phyloP scores from a whole-genome alignment of 2,888 invertebrate species.

The Archips xylosteana region DNA sequence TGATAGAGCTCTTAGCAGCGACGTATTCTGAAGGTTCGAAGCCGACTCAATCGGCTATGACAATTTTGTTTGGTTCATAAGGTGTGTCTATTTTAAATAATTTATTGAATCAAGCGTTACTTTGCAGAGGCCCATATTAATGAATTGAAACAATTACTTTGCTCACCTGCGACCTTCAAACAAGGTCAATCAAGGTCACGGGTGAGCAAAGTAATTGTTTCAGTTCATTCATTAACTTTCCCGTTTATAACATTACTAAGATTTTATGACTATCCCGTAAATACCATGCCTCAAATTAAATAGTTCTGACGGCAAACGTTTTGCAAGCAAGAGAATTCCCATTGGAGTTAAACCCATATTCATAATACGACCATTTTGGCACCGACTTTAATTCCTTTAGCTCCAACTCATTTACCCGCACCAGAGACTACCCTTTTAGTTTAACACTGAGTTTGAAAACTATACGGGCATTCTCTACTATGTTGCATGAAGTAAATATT shows the following conservation, averaged over 20 bases:
- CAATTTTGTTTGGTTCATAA: conserved; percentile 24
- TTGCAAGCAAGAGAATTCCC: conserved; percentile 7
- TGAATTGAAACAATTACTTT: too few relatives aligned
- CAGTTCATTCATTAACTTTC: too few relatives aligned
- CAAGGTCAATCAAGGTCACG: too few relatives aligned
- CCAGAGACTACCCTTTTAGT: background rate
- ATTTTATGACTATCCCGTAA: background rate
- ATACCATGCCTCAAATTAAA: conserved; percentile 2
- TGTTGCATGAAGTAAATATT: background rate
- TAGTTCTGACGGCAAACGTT: background rate
- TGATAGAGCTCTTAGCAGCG: conserved; percentile 45
- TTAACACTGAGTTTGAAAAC: conserved; percentile 20
- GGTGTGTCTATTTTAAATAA: too few relatives aligned
- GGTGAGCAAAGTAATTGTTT: too few relatives aligned
- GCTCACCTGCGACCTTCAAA: too few relatives aligned
- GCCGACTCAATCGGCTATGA: conserved; percentile 34
- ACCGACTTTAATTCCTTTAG: conserved; percentile 17
- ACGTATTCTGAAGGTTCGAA: conserved; percentile 25
- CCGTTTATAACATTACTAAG: background rate
- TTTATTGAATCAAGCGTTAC: too few relatives aligned
- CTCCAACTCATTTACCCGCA: conserved; percentile 16
- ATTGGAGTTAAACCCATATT: conserved; percentile 10
- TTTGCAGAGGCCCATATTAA: too few relatives aligned
- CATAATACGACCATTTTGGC: conserved; percentile 22
- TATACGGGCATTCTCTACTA: conserved; percentile 6